phyloP scores from a whole-genome alignment of 2,888 invertebrate genomes.

The Orthonychiurus folsomi region DNA sequence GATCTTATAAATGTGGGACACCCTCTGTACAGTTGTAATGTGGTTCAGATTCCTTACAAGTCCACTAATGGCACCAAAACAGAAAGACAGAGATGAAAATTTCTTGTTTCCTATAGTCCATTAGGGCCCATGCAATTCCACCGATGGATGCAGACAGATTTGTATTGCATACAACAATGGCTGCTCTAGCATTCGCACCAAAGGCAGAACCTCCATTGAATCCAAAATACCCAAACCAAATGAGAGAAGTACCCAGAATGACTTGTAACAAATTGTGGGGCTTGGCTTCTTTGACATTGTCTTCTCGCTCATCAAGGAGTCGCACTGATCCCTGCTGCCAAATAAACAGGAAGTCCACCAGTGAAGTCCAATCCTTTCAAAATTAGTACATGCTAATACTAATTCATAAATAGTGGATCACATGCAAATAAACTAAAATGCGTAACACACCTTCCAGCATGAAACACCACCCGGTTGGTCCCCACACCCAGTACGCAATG shows the following conservation, averaged over 20 bases:
- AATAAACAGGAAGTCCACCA: conserved; percentile 28
- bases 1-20: no score
- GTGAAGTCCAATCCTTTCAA: conserved; percentile 22
- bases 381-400: neutral
- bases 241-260: conserved; percentile 26
- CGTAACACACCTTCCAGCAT: conserved; percentile 24
- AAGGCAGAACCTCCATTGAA: conserved; percentile 25
- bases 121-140: conserved; percentile 30
- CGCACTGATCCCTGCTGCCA: conserved; percentile 27
- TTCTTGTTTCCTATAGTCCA: conserved; percentile 26
- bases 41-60: no score
- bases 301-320: conserved; percentile 25
- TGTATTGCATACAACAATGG: conserved; percentile 23
- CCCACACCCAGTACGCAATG: conserved; percentile 37
- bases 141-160: conserved; percentile 30
- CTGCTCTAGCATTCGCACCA: conserved; percentile 27
- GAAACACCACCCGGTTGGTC: conserved; percentile 29
- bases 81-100: conserved; percentile 32
- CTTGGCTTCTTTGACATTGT: conserved; percentile 16
- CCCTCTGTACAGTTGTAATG: no score
- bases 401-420: neutral
- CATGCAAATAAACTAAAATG: no score
- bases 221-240: conserved; percentile 35
- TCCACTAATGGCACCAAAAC: no score
- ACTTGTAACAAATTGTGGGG: conserved; percentile 32